phyloP scores from a whole-genome alignment of 2,888 invertebrate species.

The Spatulosminthurus flaviceps region DNA sequence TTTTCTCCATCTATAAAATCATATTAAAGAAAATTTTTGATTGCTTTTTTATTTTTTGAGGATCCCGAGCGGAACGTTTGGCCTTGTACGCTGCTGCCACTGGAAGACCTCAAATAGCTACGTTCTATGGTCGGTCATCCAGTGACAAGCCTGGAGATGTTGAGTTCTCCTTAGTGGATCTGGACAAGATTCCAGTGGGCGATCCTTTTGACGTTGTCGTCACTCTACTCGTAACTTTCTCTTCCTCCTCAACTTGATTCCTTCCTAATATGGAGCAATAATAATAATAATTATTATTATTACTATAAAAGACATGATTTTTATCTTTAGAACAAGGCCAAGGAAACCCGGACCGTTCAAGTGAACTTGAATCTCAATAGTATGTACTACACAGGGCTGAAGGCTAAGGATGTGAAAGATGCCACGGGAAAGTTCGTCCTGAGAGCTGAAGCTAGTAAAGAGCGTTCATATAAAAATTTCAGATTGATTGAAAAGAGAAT shows the following conservation, averaged over 20 bases:
- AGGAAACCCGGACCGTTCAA: conserved; percentile 71
- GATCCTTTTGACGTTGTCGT: conserved; percentile 75
- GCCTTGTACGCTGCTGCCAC: conserved; percentile 80
- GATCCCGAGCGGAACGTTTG: conserved; percentile 77
- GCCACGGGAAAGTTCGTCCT: conserved; percentile 75
- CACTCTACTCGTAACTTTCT: conserved; percentile 70
- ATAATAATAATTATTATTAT: too few relatives aligned
- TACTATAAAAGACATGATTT: too few relatives aligned
- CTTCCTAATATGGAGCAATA: too few relatives aligned
- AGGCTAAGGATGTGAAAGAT: conserved; percentile 76
- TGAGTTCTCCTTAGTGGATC: conserved; percentile 73
- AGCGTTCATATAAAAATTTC: conserved; percentile 57
- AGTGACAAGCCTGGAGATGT: conserved; percentile 72
- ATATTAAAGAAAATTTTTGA: neutral
- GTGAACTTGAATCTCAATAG: conserved; percentile 75
- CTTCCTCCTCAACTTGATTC: neutral
- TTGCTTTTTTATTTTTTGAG: conserved; percentile 65
- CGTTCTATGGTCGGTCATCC: conserved; percentile 72
- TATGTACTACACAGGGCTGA: conserved; percentile 81
- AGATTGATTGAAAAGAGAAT: too few relatives aligned
- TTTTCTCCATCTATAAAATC: too few relatives aligned
- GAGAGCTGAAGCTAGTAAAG: conserved; percentile 74
- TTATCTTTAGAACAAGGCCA: conserved; percentile 66
- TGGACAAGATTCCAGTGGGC: conserved; percentile 77
- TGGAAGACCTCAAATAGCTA: conserved; percentile 74